Percentiles rank a stretch among this genome's conserved stretches.
Evolutionary conservation across 2,797 vertebrate species (phyloP).

Genomic region (Potorous gilbertii): DNA sequence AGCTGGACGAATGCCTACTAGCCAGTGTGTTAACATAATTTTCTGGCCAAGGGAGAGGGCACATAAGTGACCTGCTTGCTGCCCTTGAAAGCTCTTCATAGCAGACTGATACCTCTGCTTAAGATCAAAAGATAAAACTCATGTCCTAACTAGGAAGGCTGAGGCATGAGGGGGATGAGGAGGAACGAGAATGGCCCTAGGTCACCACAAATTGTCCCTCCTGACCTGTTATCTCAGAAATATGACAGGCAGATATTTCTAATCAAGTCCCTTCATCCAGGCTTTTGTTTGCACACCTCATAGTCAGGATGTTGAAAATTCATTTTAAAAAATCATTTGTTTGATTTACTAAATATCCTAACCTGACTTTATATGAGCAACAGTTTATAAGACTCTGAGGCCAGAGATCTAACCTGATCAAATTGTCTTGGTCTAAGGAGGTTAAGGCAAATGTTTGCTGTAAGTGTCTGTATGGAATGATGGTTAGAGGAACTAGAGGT

Average conservation of each 20-base stretch:
- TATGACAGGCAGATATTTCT: neutral
- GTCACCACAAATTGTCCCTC: neutral
- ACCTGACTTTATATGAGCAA: neutral
- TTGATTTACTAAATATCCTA: neutral
- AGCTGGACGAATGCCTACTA: neutral
- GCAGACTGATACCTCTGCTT: neutral
- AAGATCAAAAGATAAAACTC: neutral
- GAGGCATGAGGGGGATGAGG: neutral
- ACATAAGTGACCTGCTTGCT: neutral
- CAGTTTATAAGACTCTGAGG: neutral
- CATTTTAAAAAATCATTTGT: neutral
- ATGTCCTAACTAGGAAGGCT: neutral
- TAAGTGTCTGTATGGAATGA: neutral
- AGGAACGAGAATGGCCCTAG: neutral
- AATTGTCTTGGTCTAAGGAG: neutral
- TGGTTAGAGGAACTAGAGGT: neutral
- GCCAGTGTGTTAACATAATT: neutral
- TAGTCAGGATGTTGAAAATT: neutral
- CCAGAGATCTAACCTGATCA: neutral
- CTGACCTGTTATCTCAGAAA: neutral
- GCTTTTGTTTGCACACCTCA: neutral
- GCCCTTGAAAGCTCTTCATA: neutral
- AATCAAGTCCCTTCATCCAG: neutral
- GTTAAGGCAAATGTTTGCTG: neutral
- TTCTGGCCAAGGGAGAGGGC: neutral